phyloP scores from a whole-genome alignment of 2,113 vertebrate genomes.

The Bubo scandiacus region DNA sequence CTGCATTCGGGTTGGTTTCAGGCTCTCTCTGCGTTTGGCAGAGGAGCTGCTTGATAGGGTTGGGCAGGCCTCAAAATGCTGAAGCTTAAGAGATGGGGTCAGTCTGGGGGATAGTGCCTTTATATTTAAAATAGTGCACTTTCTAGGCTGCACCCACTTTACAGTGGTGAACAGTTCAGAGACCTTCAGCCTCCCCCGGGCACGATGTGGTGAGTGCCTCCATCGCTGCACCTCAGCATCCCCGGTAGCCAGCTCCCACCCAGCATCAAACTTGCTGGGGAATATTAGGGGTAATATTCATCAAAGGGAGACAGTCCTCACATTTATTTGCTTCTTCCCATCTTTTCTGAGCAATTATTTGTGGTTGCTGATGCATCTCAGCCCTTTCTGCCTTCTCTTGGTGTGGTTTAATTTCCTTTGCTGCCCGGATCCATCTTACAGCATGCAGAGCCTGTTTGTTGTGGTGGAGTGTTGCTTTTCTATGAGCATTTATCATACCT shows the following conservation, averaged over 20 bases:
- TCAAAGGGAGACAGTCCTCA: not conserved
- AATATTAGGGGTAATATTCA: too few species aligned
- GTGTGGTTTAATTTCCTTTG: not conserved
- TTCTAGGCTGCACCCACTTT: not conserved
- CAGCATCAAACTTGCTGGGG: too few species aligned
- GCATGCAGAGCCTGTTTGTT: not conserved
- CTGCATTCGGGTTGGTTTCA: not conserved
- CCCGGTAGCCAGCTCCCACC: rapidly evolving
- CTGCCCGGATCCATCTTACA: not conserved
- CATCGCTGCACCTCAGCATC: not conserved
- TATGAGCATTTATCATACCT: rapidly evolving
- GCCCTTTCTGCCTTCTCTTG: not conserved
- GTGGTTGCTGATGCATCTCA: not conserved
- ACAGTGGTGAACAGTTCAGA: not conserved
- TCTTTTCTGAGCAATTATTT: not conserved
- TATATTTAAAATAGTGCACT: not conserved
- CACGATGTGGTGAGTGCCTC: not conserved
- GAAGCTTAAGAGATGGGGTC: too few species aligned
- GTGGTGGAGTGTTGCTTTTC: not conserved
- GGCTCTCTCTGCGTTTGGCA: not conserved
- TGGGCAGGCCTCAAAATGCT: not conserved
- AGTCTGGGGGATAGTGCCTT: too few species aligned
- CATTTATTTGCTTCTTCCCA: not conserved
- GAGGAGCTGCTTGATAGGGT: not conserved
- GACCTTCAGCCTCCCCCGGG: rapidly evolving